phyloP scores from a whole-genome alignment of 2,888 invertebrate species.

The Mermis nigrescens region DNA sequence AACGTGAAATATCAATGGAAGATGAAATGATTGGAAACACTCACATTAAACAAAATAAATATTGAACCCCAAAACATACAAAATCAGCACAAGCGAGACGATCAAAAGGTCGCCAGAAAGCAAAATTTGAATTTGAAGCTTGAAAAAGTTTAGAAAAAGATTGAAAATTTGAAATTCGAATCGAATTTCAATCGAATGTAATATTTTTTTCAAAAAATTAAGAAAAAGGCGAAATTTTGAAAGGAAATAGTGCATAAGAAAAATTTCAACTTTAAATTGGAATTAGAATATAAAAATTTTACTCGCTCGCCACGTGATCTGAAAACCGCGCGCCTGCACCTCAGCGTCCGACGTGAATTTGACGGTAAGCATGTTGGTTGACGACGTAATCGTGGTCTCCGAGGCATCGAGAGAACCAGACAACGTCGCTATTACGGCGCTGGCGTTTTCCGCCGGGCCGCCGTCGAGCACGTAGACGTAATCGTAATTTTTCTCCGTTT shows the following conservation, averaged over 20 bases:
- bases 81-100: no score
- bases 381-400: slow-evolving; percentile 58
- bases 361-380: slow-evolving; percentile 90
- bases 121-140: no score
- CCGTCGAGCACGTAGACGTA: slow-evolving; percentile 87
- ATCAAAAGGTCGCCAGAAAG: no score
- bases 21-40: no score
- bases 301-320: slow-evolving; percentile 29
- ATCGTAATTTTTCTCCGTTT: slow-evolving; percentile 88
- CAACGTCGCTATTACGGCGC: slow-evolving; percentile 68
- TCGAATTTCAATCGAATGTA: background rate
- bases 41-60: no score
- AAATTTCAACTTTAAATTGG: no score
- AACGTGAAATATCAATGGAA: no score
- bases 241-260: no score
- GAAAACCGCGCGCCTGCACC: slow-evolving; percentile 74
- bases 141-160: no score
- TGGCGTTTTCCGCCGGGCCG: slow-evolving; percentile 77
- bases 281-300: slow-evolving; percentile 8
- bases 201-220: background rate
- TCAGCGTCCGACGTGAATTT: slow-evolving; percentile 86
- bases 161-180: slow-evolving; percentile 1
- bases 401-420: slow-evolving; percentile 60
- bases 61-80: no score
- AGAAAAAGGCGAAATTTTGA: background rate